Evolutionary conservation across 2,113 vertebrate species (phyloP).

Genomic region (Leucopternis melanops): DNA sequence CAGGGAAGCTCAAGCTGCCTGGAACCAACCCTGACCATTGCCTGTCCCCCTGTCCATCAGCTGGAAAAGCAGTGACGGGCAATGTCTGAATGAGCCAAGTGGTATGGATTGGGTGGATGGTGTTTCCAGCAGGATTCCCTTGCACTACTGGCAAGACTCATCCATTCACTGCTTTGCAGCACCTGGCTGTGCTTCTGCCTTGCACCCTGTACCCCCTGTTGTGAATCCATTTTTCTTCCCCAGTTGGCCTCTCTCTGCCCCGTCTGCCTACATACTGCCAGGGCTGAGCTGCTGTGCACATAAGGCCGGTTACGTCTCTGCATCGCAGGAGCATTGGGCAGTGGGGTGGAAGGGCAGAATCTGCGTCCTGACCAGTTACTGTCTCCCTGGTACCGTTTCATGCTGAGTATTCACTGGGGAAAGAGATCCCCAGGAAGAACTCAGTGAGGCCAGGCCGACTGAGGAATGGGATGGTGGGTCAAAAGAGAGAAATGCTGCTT

Average conservation of each 20-base stretch:
- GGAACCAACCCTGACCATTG: accelerated
- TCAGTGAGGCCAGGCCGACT: background rate
- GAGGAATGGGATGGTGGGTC: background rate
- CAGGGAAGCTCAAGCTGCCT: background rate
- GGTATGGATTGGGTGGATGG: background rate
- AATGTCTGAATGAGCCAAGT: accelerated
- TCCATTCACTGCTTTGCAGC: background rate
- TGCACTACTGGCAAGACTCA: background rate
- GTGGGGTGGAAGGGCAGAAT: background rate
- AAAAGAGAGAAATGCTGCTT: background rate
- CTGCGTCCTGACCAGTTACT: background rate
- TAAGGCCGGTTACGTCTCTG: background rate
- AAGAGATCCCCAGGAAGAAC: background rate
- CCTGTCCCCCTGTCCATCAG: accelerated
- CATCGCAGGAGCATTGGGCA: accelerated
- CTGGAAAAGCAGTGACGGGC: accelerated
- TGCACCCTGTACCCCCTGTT: accelerated
- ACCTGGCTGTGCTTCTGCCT: background rate
- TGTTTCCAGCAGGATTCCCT: background rate
- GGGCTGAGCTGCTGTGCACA: background rate
- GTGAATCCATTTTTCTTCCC: background rate
- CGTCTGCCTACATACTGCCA: background rate
- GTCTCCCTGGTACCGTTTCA: background rate
- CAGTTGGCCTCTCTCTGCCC: background rate
- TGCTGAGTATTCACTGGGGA: background rate